Evolutionary conservation across 2,888 invertebrate species (phyloP).

Genomic region (Hofmannophila pseudospretella): DNA sequence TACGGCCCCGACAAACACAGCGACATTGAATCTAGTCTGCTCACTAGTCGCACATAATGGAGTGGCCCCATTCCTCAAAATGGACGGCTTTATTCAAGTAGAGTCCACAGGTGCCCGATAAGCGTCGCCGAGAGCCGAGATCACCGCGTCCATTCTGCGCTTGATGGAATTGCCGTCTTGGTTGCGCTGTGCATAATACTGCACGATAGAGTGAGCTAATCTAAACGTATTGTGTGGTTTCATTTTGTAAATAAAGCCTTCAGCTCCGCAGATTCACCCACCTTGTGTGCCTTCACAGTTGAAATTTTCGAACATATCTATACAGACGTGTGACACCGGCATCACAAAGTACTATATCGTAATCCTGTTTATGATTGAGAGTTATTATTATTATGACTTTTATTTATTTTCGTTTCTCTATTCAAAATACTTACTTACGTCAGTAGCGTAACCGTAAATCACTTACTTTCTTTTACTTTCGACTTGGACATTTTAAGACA

Average conservation of each 20-base stretch:
- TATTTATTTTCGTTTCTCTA: too few species aligned
- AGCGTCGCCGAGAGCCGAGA: constrained; percentile 30
- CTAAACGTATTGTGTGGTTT: background rate
- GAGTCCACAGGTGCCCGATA: constrained; percentile 67
- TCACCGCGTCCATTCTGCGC: constrained; percentile 35
- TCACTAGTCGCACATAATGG: constrained; percentile 7
- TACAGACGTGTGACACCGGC: too few species aligned
- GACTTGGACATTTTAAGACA: too few species aligned
- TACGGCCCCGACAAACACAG: constrained; percentile 3
- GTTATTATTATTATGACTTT: too few species aligned
- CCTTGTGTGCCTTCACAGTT: too few species aligned
- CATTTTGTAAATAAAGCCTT: background rate
- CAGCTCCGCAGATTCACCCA: too few species aligned
- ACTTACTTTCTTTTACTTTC: too few species aligned
- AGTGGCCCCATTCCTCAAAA: constrained; percentile 36
- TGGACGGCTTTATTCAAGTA: constrained; percentile 54
- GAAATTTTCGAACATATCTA: too few species aligned
- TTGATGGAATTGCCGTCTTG: constrained; percentile 59
- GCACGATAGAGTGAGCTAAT: background rate
- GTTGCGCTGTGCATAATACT: constrained; percentile 44
- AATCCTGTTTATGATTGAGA: too few species aligned
- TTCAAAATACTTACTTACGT: too few species aligned
- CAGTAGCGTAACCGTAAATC: too few species aligned
- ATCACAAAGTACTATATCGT: too few species aligned
- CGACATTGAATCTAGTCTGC: constrained; percentile 11